Conservation (phyloP, 2,888 invertebrate species). For the Leucophenga montana region DNA sequence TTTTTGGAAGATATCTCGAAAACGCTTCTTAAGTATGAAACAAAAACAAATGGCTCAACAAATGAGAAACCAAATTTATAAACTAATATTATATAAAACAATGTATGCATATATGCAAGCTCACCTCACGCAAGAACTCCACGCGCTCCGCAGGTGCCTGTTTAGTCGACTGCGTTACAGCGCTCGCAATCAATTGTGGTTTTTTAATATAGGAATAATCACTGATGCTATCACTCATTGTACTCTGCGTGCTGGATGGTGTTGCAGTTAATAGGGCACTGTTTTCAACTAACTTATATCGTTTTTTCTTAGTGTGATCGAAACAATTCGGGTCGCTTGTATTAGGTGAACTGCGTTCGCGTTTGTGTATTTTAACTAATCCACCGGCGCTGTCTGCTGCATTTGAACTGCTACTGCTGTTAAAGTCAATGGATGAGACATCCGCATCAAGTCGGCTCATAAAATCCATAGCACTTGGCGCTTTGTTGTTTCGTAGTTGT, state of each 20-base stretch:
- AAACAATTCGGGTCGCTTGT: conserved; percentile 23
- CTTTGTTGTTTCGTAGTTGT: conserved; percentile 53
- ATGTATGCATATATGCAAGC: conserved; percentile 46
- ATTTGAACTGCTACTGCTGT: conserved; percentile 46
- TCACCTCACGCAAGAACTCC: conserved; percentile 73
- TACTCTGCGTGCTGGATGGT: conserved; percentile 1
- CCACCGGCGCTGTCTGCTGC: conserved; percentile 60
- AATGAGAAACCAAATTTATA: too few species aligned
- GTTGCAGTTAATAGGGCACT: conserved; percentile 28
- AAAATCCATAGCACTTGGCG: conserved; percentile 76
- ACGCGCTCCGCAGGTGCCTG: conserved; percentile 72
- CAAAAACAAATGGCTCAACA: too few species aligned
- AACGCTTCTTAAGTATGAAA: too few species aligned
- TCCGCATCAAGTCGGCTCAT: conserved; percentile 75
- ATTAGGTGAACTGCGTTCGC: conserved; percentile 72
- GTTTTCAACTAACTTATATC: conserved; percentile 62
- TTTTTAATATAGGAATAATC: conserved; percentile 11
- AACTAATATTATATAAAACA: conserved; percentile 22
- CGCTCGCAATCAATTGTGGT: conserved; percentile 19
- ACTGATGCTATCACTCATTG: neutral
- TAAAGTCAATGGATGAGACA: conserved; percentile 70
- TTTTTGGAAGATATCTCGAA: too few species aligned
- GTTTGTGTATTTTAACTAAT: conserved; percentile 76
- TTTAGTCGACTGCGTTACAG: conserved; percentile 33
- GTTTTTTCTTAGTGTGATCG: conserved; percentile 55